These are phyloP conservation scores for Loriculus beryllinus DNA, from an alignment of 2,797 vertebrate species.

Conservation along the genomic window DNA sequence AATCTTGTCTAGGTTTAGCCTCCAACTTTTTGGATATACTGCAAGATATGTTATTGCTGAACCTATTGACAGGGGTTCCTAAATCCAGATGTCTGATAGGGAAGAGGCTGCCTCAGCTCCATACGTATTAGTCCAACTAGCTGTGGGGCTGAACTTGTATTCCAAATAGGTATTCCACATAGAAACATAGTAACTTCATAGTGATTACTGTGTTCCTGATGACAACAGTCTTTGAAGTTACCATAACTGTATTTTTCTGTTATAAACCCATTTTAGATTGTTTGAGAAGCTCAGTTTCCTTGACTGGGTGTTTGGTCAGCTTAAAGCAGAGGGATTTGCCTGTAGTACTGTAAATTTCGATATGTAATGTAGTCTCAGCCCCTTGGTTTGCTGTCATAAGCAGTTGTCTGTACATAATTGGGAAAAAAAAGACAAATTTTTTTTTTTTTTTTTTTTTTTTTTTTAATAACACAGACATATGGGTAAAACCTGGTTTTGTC, in stretches of 20 bases:
- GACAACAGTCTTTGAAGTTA: not conserved
- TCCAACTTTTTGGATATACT: not conserved
- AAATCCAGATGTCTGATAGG: not conserved
- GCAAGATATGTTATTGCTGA: not conserved
- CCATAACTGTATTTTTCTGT: not conserved
- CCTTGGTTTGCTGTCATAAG: not conserved
- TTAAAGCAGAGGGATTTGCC: not conserved
- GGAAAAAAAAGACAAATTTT: not conserved
- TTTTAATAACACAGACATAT: fast-evolving
- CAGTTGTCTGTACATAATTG: not conserved
- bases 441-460: too few relatives aligned
- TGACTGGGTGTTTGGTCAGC: not conserved
- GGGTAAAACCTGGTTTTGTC: not conserved
- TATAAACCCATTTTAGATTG: not conserved
- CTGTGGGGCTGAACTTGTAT: not conserved
- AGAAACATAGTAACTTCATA: not conserved
- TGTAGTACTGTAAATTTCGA: not conserved
- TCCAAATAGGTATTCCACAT: not conserved
- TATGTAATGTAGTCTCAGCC: not conserved
- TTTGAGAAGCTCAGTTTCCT: not conserved
- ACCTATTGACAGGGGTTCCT: not conserved
- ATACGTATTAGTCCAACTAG: too few relatives aligned
- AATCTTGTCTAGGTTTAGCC: not conserved
- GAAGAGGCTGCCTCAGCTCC: not conserved
- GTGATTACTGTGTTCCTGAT: not conserved